These are phyloP conservation scores for Chymomyza amoena DNA, from an alignment of 2,888 invertebrate genomes.

Conservation along the genomic window DNA sequence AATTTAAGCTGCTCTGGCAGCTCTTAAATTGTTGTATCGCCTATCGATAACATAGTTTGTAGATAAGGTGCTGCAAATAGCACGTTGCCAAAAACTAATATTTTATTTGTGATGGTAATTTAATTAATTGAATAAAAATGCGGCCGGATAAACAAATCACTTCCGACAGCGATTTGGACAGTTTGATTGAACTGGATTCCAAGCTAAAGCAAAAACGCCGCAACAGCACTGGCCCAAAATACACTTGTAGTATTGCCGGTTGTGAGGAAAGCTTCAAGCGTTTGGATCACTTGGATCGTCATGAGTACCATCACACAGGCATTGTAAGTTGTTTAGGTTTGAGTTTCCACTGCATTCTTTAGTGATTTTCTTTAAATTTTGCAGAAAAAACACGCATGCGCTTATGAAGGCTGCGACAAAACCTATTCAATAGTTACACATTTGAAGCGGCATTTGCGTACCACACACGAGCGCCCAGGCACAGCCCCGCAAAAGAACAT, in stretches of 20 bases:
- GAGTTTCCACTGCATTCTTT: neutral
- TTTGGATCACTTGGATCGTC: slow-evolving; percentile 81
- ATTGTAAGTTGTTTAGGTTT: slow-evolving; percentile 79
- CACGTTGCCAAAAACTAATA: neutral
- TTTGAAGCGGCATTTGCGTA: slow-evolving; percentile 81
- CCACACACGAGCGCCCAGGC: slow-evolving; percentile 77
- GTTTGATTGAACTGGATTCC: slow-evolving; percentile 49
- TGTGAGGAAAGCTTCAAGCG: slow-evolving; percentile 80
- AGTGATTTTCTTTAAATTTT: slow-evolving; percentile 24
- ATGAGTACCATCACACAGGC: slow-evolving; percentile 81
- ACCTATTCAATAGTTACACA: slow-evolving; percentile 82
- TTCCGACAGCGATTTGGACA: slow-evolving; percentile 76
- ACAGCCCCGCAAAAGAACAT: slow-evolving; percentile 50
- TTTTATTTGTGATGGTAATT: neutral
- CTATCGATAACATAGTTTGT: neutral
- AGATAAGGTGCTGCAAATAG: neutral
- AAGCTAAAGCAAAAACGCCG: slow-evolving; percentile 31
- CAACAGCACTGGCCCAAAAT: slow-evolving; percentile 66
- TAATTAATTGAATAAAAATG: slow-evolving; percentile 48
- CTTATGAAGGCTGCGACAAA: slow-evolving; percentile 81
- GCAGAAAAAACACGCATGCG: slow-evolving; percentile 82
- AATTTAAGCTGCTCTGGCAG: neutral
- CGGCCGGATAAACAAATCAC: slow-evolving; percentile 52
- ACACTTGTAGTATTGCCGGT: slow-evolving; percentile 79
- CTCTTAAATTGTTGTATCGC: neutral